These are phyloP conservation scores for Himantopus leucocephalus DNA, from an alignment of 2,113 vertebrate species.

Conservation along the genomic window DNA sequence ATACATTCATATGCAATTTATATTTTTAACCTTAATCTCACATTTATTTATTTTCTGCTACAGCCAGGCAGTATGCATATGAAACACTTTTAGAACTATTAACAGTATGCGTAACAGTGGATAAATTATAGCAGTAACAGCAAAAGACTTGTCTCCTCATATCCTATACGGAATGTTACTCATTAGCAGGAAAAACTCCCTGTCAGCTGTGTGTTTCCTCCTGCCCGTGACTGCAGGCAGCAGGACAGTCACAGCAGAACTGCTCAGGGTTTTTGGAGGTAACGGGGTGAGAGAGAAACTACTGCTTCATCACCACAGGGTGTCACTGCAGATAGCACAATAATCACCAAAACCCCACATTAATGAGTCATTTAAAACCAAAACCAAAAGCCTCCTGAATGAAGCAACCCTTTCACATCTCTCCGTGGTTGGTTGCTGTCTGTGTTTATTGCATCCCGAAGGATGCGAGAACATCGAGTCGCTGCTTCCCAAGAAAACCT, in stretches of 20 bases:
- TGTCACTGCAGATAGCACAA: conserved; percentile 60
- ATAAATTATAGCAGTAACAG: neutral
- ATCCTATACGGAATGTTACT: neutral
- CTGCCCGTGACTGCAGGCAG: neutral
- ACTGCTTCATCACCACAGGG: conserved; percentile 29
- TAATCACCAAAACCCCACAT: neutral
- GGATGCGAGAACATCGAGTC: fast-evolving
- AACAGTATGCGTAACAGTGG: neutral
- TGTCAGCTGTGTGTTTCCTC: neutral
- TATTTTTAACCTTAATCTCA: neutral
- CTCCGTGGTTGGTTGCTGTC: neutral
- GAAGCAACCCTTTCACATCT: neutral
- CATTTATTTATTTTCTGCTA: neutral
- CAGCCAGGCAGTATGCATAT: neutral
- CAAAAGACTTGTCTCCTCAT: neutral
- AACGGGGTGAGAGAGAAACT: neutral
- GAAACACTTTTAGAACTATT: neutral
- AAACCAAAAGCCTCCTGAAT: neutral
- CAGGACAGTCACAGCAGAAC: neutral
- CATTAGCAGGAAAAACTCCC: neutral
- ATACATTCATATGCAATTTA: neutral
- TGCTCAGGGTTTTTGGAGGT: too few species aligned
- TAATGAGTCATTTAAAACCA: neutral
- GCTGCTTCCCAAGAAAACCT: neutral
- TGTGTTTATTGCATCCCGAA: neutral